Percentiles rank a stretch among this genome's conserved stretches.
These are phyloP conservation scores for Brachyptera risi DNA, from an alignment of 2,888 invertebrate species.

Conservation along the genomic window DNA sequence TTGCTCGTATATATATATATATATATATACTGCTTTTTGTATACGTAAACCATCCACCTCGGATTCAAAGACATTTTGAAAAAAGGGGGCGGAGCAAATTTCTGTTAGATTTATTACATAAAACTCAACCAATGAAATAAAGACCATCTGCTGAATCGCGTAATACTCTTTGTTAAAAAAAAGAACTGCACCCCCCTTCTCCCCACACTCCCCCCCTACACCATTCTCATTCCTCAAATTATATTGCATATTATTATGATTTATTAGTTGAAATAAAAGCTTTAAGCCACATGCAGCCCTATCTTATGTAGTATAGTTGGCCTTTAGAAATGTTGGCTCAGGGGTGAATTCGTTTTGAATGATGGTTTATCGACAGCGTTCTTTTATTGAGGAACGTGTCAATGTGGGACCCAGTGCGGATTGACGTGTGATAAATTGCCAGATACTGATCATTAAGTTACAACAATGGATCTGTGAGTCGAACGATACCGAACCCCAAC, in stretches of 20 bases:
- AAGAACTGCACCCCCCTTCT: slow-evolving; percentile 20
- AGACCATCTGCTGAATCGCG: slow-evolving; percentile 47
- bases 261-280: slow-evolving; percentile 46
- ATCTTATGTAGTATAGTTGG: slow-evolving; percentile 16
- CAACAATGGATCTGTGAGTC: slow-evolving; percentile 15
- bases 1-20: slow-evolving; percentile 21
- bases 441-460: slow-evolving; percentile 19
- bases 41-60: slow-evolving; percentile 27
- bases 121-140: slow-evolving; percentile 40
- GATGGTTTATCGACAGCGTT: slow-evolving; percentile 28
- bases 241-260: slow-evolving; percentile 52
- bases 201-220: too few species aligned
- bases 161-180: slow-evolving; percentile 22
- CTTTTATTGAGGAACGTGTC: slow-evolving; percentile 26
- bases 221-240: slow-evolving; percentile 40
- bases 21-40: slow-evolving; percentile 23
- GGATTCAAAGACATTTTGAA: slow-evolving; percentile 29
- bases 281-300: slow-evolving; percentile 22
- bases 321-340: slow-evolving; percentile 8
- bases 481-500: neutral
- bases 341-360: slow-evolving; percentile 13
- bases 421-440: slow-evolving; percentile 24
- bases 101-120: slow-evolving; percentile 33
- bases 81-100: slow-evolving; percentile 30
- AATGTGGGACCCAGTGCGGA: slow-evolving; percentile 21